Conservation (phyloP, 2,888 invertebrate genomes). For the Amitus sp. region DNA sequence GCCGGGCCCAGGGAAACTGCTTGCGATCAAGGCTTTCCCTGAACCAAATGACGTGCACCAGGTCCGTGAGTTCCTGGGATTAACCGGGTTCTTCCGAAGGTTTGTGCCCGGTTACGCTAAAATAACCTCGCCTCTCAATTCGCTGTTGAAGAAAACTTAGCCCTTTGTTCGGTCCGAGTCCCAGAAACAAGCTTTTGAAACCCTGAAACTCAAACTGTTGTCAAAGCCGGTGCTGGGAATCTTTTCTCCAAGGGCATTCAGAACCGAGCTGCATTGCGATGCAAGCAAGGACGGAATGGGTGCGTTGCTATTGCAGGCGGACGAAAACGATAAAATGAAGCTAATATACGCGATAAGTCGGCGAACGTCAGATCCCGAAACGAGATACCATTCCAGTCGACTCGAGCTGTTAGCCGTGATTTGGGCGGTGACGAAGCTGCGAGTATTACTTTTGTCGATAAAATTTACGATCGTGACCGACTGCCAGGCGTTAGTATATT, state of each 20-base stretch:
- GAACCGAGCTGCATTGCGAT: slow-evolving; percentile 1
- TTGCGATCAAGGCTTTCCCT: slow-evolving; percentile 41
- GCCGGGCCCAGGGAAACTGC: slow-evolving; percentile 3
- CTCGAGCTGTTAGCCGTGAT: slow-evolving; percentile 6
- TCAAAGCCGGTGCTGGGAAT: slow-evolving; percentile 13
- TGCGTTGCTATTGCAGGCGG: background rate
- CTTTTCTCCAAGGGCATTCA: slow-evolving; percentile 7
- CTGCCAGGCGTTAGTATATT: background rate
- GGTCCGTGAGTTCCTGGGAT: slow-evolving; percentile 31
- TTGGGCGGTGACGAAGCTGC: background rate
- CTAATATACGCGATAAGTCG: background rate
- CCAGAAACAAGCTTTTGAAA: slow-evolving; percentile 3
- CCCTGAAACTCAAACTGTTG: background rate
- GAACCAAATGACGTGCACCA: slow-evolving; percentile 25
- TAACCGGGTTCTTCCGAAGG: slow-evolving; percentile 25
- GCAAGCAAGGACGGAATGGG: background rate
- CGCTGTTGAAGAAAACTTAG: background rate
- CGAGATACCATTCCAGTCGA: background rate
- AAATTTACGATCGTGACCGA: background rate
- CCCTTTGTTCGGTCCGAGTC: slow-evolving; percentile 2
- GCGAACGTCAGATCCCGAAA: background rate
- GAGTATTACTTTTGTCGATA: background rate
- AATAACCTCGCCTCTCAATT: slow-evolving; percentile 3
- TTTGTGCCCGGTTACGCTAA: slow-evolving; percentile 5
- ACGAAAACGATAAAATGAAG: background rate